Evolutionary conservation across 2,797 vertebrate genomes (phyloP), one percentile per base, ranked within the genome.

Genomic region (Otus scops): DNA sequence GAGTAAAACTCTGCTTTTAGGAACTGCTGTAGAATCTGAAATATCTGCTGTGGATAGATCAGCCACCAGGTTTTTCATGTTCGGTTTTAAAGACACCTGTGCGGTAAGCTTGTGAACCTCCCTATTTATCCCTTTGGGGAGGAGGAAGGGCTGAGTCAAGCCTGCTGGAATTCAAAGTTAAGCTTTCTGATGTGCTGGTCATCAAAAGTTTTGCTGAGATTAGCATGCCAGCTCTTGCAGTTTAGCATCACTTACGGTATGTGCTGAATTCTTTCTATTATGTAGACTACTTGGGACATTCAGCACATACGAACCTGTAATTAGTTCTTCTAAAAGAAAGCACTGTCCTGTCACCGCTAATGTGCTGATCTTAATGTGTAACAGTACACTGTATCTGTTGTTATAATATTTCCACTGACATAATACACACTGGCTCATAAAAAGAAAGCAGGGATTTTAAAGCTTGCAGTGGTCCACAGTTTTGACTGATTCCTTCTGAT

Each of bases 401-500:
- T 2, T 86, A 2, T 24, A 43, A 27, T 38, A 57, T 64, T 90
- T 73, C 77, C 73, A 47, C 64, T 68, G 70, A 17, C 74, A 71
- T 53, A 64, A 36, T 6, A 26, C 38, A 30, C 70, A 6, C 34
- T 20, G 59, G 7, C 64, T 93, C n/a, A 8, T 13, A 22, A 64
- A 89, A 77, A 81, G 45, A 38, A 69, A 54, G 53, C 27, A 51
- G 73, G 17, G 22, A 28, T 88, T 92, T 41, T n/a, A 77, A 69
- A 85, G 71, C 64, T 80, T 77, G 56, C 45, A 80, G 70, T 64
- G 53, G 41, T 19, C 75, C 60, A 38, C 53, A 85, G 90, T 89
- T 96, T 83, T 80, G 83, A 68, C 92, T 80, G 75, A 92, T 94
- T 89, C 84, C 53, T 92, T 94, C 75, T 93, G 92, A 91, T 93